These are phyloP conservation scores for Galbula dea DNA, from an alignment of 2,113 vertebrate species.

Conservation along the genomic window DNA sequence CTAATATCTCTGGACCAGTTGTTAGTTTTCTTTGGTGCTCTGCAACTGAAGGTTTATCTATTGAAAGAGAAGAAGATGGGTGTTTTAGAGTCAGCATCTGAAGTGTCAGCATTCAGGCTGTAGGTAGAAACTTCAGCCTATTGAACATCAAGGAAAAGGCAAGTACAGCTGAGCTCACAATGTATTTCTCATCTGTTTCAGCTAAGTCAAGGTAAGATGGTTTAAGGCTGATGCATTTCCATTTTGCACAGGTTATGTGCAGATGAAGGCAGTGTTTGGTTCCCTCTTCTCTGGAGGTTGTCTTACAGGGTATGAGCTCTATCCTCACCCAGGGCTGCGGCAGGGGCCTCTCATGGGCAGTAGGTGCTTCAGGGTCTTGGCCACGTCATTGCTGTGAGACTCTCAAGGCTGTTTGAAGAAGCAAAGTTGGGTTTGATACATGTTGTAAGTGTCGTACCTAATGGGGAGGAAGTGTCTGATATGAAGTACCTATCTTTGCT, in stretches of 20 bases:
- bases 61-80: not conserved
- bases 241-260: not conserved
- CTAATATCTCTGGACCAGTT: not conserved
- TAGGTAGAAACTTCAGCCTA: not conserved
- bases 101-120: fast-evolving
- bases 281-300: not conserved
- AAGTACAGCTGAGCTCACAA: fast-evolving
- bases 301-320: not conserved
- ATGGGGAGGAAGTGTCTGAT: not conserved
- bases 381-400: fast-evolving
- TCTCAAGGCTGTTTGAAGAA: not conserved
- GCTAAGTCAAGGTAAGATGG: not conserved
- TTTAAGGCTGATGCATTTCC: not conserved
- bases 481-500: not conserved
- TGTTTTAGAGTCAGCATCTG: not conserved
- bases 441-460: not conserved
- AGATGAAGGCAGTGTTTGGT: not conserved
- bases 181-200: fast-evolving
- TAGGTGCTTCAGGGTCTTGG: not conserved
- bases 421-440: fast-evolving
- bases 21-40: not conserved
- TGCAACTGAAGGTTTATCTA: not conserved
- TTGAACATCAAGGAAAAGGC: fast-evolving
- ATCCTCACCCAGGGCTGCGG: fast-evolving
- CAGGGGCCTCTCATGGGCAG: fast-evolving